These are phyloP conservation scores for Armadillidium nasatum DNA, from an alignment of 1,140 invertebrate species.

Conservation along the genomic window DNA sequence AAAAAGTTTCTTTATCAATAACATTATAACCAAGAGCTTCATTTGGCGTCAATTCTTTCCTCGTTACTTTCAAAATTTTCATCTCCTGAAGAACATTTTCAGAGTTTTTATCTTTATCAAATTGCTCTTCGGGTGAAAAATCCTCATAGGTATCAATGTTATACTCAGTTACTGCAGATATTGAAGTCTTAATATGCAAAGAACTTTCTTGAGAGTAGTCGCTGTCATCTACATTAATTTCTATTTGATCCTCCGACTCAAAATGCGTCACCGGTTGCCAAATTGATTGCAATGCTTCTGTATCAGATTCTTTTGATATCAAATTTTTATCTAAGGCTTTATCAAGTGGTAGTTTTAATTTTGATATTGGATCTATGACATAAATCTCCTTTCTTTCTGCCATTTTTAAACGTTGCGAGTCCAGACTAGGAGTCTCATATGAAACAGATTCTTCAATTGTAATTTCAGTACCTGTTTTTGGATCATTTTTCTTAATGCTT, in stretches of 20 bases:
- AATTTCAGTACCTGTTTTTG: slow-evolving; percentile 61
- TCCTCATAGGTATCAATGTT: neutral
- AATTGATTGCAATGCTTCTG: neutral
- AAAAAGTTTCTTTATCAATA: slow-evolving; percentile 67
- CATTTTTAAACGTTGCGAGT: slow-evolving; percentile 19
- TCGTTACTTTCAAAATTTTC: slow-evolving; percentile 47
- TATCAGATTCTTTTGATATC: slow-evolving; percentile 48
- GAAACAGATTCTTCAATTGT: slow-evolving; percentile 48
- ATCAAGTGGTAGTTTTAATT: slow-evolving; percentile 67
- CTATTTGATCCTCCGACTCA: neutral
- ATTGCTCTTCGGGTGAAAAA: neutral
- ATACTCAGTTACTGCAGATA: neutral
- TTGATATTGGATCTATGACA: slow-evolving; percentile 69
- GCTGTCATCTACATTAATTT: neutral
- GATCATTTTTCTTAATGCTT: slow-evolving; percentile 49
- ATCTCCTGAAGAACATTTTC: slow-evolving; percentile 36
- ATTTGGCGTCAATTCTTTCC: slow-evolving; percentile 59
- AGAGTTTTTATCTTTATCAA: neutral
- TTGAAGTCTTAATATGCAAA: neutral
- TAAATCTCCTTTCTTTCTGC: slow-evolving; percentile 37
- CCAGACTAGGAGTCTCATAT: neutral
- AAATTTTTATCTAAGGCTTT: slow-evolving; percentile 57
- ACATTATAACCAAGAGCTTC: slow-evolving; percentile 68
- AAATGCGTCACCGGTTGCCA: neutral
- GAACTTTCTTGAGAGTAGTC: neutral